Percentiles rank a stretch among this genome's conserved stretches.
phyloP scores from a whole-genome alignment of 1,140 invertebrate genomes.

The Panagrolaimus sp. region DNA sequence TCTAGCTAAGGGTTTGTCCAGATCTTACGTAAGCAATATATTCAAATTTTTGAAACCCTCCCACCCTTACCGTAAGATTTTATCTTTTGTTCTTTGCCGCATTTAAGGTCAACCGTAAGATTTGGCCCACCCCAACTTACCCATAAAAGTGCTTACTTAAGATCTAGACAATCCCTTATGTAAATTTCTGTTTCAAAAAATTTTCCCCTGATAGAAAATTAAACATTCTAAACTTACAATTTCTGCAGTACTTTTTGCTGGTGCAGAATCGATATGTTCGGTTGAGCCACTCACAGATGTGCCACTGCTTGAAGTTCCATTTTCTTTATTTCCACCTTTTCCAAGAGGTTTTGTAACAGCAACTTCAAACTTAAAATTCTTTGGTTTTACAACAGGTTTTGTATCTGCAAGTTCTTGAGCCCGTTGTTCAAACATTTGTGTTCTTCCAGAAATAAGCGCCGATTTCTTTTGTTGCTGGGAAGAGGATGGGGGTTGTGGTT shows the following conservation, averaged over 20 bases:
- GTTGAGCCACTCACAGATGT: background rate
- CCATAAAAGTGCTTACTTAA: no score
- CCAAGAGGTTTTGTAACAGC: conserved; percentile 10
- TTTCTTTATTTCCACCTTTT: conserved; percentile 12
- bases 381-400: conserved; percentile 34
- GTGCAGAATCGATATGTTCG: background rate
- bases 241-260: background rate
- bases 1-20: no score
- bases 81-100: no score
- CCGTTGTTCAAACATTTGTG: conserved; percentile 43
- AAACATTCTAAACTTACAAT: background rate
- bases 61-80: no score
- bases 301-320: background rate
- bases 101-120: no score
- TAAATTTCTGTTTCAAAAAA: no score
- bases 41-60: no score
- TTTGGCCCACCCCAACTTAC: no score
- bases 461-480: background rate
- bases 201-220: no score
- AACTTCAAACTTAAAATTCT: conserved; percentile 46
- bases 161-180: no score
- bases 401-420: conserved; percentile 27
- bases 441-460: conserved; percentile 29
- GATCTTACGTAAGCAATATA: no score
- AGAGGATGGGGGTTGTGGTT: conserved; percentile 23